These are phyloP conservation scores for Erythrolamprus reginae DNA, from an alignment of 2,113 vertebrate species.

Conservation along the genomic window DNA sequence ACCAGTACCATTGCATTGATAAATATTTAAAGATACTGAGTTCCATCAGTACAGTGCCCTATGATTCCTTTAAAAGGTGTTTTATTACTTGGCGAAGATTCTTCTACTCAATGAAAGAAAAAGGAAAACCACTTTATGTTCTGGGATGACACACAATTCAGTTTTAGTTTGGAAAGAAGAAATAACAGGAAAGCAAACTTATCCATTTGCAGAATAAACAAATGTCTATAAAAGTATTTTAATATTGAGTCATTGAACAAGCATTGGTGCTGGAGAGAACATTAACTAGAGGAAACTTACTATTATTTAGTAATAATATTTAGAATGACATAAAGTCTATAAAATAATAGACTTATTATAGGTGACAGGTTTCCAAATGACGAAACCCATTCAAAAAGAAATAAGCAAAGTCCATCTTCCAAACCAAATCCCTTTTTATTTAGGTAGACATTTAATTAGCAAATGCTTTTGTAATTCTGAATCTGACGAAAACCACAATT, in stretches of 20 bases:
- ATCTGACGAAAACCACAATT: too few species aligned
- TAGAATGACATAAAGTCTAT: not conserved
- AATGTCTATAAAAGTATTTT: constrained; percentile 36
- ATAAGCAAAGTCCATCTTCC: too few species aligned
- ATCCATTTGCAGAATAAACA: constrained; percentile 17
- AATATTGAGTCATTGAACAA: constrained; percentile 46
- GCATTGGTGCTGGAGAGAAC: constrained; percentile 39
- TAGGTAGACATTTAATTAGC: too few species aligned
- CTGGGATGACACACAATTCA: constrained; percentile 55
- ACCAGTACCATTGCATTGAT: constrained; percentile 55
- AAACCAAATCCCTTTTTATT: too few species aligned
- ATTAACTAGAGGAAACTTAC: constrained; percentile 32
- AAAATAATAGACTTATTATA: not conserved
- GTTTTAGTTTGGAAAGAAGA: constrained; percentile 49
- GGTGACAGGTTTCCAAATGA: too few species aligned
- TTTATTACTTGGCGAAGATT: constrained; percentile 58
- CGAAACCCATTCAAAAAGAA: too few species aligned
- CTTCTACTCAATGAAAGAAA: constrained; percentile 34
- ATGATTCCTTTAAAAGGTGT: constrained; percentile 63
- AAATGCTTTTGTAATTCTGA: too few species aligned
- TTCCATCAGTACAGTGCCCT: constrained; percentile 50
- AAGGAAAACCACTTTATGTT: constrained; percentile 39
- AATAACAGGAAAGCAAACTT: constrained; percentile 39
- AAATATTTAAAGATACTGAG: constrained; percentile 65
- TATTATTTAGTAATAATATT: constrained; percentile 3